Percentiles rank a stretch among this genome's conserved stretches.
Evolutionary conservation across 2,113 vertebrate species (phyloP).

Genomic region (Notiomystis cincta): DNA sequence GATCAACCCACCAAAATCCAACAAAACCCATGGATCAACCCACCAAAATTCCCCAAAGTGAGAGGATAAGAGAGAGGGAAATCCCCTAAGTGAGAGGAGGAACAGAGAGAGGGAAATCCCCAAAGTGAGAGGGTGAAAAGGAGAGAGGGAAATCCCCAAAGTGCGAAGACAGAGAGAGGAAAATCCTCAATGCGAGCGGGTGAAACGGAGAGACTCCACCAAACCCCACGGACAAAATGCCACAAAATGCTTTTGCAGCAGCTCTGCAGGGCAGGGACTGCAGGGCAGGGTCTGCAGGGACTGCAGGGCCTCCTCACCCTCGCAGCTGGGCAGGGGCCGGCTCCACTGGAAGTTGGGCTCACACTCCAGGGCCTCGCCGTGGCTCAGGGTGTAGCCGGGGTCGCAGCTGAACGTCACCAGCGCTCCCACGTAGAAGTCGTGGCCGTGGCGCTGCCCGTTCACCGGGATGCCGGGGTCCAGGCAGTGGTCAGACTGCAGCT

Average conservation of each 20-base stretch:
- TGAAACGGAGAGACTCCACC: no score
- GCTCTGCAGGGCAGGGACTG: no score
- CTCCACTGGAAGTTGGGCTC: conserved; percentile 99
- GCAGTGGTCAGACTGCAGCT: conserved; percentile 93
- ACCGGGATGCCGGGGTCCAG: conserved; percentile 95
- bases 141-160: neutral
- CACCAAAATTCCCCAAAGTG: no score
- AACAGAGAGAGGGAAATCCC: neutral
- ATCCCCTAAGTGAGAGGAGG: neutral
- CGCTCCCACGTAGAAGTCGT: conserved; percentile 94
- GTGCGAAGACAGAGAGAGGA: neutral
- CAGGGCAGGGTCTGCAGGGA: no score
- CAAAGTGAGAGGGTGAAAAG: neutral
- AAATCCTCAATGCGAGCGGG: no score
- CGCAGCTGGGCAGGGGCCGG: conserved; percentile 91
- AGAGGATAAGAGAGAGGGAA: neutral
- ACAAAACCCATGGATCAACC: no score
- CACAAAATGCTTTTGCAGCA: no score
- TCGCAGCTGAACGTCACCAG: conserved; percentile 95
- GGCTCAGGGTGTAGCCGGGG: conserved; percentile 90
- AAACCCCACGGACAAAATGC: no score
- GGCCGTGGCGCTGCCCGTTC: conserved; percentile 91
- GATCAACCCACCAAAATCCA: no score
- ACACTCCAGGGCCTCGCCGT: conserved; percentile 86
- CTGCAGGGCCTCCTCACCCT: no score